Evolutionary conservation across 2,888 invertebrate species (phyloP).

Genomic region (Leptarthrus brevirostris): DNA sequence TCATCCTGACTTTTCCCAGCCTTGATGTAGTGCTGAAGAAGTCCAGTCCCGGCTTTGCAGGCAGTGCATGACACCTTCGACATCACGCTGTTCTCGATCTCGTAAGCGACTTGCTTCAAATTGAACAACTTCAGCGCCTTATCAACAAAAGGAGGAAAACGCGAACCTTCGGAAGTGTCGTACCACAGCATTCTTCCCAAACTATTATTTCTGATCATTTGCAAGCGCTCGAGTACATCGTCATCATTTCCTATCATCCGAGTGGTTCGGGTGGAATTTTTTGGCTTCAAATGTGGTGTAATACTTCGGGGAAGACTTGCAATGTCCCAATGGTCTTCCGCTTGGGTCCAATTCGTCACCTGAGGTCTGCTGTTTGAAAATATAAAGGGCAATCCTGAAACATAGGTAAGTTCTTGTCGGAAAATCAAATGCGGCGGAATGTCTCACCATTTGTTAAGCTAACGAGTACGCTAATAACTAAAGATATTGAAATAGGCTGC

Average conservation of each 20-base stretch:
- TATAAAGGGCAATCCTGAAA: conserved; percentile 62
- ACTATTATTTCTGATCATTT: conserved; percentile 59
- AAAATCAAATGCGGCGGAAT: neutral
- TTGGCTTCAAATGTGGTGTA: conserved; percentile 62
- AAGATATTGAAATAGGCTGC: conserved; percentile 42
- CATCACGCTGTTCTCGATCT: conserved; percentile 92
- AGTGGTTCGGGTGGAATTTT: conserved; percentile 59
- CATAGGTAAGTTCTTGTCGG: neutral
- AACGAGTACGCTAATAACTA: conserved; percentile 53
- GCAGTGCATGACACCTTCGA: conserved; percentile 92
- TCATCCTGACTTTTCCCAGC: conserved; percentile 87
- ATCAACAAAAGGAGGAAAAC: conserved; percentile 83
- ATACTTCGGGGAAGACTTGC: conserved; percentile 64
- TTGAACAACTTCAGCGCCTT: conserved; percentile 85
- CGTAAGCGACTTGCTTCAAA: conserved; percentile 84
- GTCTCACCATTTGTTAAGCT: conserved; percentile 53
- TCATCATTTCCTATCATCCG: conserved; percentile 60
- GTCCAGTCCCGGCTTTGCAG: conserved; percentile 85
- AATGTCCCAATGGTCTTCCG: conserved; percentile 64
- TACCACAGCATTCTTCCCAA: conserved; percentile 75
- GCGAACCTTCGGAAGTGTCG: conserved; percentile 75
- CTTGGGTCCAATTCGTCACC: conserved; percentile 63
- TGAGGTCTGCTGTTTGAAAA: conserved; percentile 58
- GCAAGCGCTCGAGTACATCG: conserved; percentile 61
- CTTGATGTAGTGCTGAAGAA: conserved; percentile 86